Base-by-base conservation (phyloP, 1,140 invertebrate genomes). In the Halesus radiatus region DNA sequence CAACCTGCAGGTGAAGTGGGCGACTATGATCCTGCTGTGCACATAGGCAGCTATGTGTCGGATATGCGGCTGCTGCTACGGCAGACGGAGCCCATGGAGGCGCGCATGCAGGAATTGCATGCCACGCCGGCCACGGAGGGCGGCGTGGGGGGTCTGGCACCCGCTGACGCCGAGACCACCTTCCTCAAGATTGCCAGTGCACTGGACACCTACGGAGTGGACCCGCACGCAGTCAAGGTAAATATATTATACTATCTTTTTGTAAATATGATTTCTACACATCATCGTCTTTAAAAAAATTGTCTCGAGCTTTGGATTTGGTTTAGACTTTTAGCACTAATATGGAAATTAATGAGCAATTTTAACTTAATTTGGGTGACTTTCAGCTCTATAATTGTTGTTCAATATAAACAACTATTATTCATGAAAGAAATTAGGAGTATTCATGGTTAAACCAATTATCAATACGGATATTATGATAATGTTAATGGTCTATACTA, bases 221-320 rank as follows among this genome's bases (percentile, higher is more conserved):
- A 99, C 90, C 98, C 98, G 2, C 97, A 99, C 92, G 95, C 96
- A 72, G 97, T 99, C n/a, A 99, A 99, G 92, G 97, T 97, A 73
- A 79, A 15, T 50, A 58, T 13, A 58, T 37, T 37, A 37, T 37
- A 37, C 7, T 37, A 8, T 37, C 32, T 37, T 37, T 37, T 6
- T 37, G 32, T 37, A 6, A 4, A 37, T 6, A 37, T 37, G 32
- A 3, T 37, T 37, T 37, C 32, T 6, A 37, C 3, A 8, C 3
- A 37, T 7, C 3, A 8, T 37, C 10, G 8, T 45, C 7, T 45
- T 45, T 45, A 10, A 7, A 45, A 45, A 45, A 45, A 29, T 2
- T 29, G n/a, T 29, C 26, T 45, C 13, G 37, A 13, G 37, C 26
- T 29, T 45, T 45, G 37, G 37, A 1, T 10, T 45, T 13, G 1